Evolutionary conservation across 2,797 vertebrate species (phyloP).

Genomic region (Sternarchorhynchus goeldii): DNA sequence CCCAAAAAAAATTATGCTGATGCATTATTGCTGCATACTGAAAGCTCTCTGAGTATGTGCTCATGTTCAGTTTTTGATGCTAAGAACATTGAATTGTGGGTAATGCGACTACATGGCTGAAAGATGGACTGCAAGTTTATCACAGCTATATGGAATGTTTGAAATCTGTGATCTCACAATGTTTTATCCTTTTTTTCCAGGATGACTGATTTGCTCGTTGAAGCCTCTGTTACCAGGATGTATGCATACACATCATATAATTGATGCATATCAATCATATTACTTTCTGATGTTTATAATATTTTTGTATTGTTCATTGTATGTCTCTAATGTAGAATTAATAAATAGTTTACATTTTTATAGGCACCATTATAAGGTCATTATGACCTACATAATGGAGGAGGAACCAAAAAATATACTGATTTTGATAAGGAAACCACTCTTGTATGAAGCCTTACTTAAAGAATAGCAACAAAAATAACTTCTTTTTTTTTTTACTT

Average conservation of each 20-base stretch:
- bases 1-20: no score
- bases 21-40: no score
- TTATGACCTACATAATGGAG: background rate
- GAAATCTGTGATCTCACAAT: conserved; percentile 32
- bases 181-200: conserved; percentile 59
- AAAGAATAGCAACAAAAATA: no score
- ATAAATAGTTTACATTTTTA: background rate
- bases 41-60: no score
- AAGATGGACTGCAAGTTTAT: background rate
- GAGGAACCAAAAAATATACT: background rate
- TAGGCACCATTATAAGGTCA: background rate
- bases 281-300: conserved; percentile 8
- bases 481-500: no score
- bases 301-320: conserved; percentile 42
- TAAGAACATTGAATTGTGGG: background rate
- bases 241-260: conserved; percentile 8
- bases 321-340: conserved; percentile 18
- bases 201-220: conserved; percentile 67
- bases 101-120: no score
- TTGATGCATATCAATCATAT: conserved; percentile 1
- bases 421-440: background rate
- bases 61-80: no score
- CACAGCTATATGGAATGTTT: background rate
- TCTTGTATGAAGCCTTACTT: background rate
- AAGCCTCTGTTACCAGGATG: conserved; percentile 2